A percentile compares a stretch with the other conserved stretches of the same genome.
Conservation (phyloP, 64 coral and sea anemone genomes). For the Actinia equina region DNA sequence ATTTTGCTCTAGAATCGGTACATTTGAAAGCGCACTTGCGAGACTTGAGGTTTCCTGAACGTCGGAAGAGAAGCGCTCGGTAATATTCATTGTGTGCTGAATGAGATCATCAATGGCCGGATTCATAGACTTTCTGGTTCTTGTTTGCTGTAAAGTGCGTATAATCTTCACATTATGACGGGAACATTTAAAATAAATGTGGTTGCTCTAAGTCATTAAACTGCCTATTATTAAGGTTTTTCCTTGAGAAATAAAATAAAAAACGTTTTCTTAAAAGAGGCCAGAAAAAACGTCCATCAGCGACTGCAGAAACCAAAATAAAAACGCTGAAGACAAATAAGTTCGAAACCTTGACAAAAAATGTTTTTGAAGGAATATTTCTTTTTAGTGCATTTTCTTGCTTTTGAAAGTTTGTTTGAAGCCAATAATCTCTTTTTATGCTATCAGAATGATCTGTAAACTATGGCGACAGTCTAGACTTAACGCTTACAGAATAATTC, state of each 20-base stretch:
- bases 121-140: constrained; percentile 8
- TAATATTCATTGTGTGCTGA: neutral
- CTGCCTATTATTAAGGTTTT: neutral
- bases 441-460: neutral
- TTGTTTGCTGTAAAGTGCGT: neutral
- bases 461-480: neutral
- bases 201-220: neutral
- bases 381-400: neutral
- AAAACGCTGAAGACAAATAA: too few relatives aligned
- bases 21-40: neutral
- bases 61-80: neutral
- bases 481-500: neutral
- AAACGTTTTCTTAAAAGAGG: neutral
- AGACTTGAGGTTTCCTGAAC: neutral
- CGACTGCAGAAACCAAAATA: neutral
- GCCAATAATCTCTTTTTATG: too few relatives aligned
- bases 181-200: neutral
- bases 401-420: neutral
- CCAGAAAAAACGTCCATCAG: neutral
- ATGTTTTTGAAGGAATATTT: neutral
- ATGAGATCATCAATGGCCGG: neutral
- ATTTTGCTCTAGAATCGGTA: neutral
- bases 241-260: neutral
- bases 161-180: neutral
- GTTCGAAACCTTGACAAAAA: too few relatives aligned